Evolutionary conservation across 2,888 invertebrate species (phyloP), one percentile per base, ranked within the genome.

Genomic region (Latrodectus hesperus): DNA sequence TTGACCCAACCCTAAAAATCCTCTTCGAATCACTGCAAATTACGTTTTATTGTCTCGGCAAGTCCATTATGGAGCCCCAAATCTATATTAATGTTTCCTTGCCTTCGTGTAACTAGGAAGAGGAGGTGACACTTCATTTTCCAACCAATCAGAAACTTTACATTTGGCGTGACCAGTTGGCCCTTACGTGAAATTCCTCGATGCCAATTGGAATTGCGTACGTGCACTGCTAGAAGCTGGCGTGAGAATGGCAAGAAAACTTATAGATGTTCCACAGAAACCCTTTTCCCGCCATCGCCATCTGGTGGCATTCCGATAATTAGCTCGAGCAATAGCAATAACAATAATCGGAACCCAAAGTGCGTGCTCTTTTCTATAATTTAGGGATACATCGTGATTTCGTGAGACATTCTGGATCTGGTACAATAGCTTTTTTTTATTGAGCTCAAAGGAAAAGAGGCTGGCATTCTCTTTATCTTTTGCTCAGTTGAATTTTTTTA

Each of bases 331-430:
- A 82, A 82, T 82, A 74, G 76, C 75, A 76, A 83, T 73, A 64
- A 38, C 65, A 75, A 73, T 73, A 82, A 75, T 67, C 26, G 38
- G 16, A 68, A 76, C 74, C 11, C 12, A 64, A 38, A 77, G 68
- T 49, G 77, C 84, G 84, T 84, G 84, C 71, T 51, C 84, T 67
- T 73, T 84, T 84, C 84, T 78, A 84, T 84, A 78, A 84, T 84
- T 84, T 73, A 83, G 60, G n/a, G 17, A 53, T 26, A 22, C 12
- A 16, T 60, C 60, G 55, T 51, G 73, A 38, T 72, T 65, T 67
- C 84, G 77, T 83, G 84, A 60, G 73, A 26, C 52, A 9, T 76
- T n/a, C 22, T 26, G 79, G 49, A 65, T 49, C 70, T 72, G 72
- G n/a, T 67, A 3, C 64, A 72, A 60, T 55, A 49, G 12, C 11